These are phyloP conservation scores for Druon quercuslanigerum DNA, from an alignment of 1,140 invertebrate genomes.

Conservation along the genomic window DNA sequence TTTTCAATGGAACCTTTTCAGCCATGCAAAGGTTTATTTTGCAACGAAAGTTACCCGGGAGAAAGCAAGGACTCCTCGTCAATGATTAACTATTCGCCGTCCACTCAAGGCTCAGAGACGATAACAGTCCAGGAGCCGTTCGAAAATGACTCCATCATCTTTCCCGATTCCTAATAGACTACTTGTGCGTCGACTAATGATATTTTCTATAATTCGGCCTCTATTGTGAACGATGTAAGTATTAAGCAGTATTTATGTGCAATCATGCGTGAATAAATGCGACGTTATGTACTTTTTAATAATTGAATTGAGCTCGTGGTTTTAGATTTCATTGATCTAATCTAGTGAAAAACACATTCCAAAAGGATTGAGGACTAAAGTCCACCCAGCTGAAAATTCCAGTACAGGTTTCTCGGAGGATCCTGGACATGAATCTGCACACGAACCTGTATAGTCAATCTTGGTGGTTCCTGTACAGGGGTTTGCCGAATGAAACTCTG, in stretches of 20 bases:
- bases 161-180: conserved; percentile 60
- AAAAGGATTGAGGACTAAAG: too few relatives aligned
- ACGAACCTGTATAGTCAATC: too few relatives aligned
- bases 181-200: conserved; percentile 46
- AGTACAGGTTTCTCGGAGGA: too few relatives aligned
- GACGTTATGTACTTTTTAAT: background rate
- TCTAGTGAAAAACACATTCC: too few relatives aligned
- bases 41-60: background rate
- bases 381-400: too few relatives aligned
- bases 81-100: background rate
- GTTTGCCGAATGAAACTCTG: too few relatives aligned
- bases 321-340: too few relatives aligned
- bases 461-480: too few relatives aligned
- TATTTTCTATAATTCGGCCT: conserved; percentile 49
- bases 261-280: conserved; percentile 22
- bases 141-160: conserved; percentile 63
- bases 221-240: conserved; percentile 52
- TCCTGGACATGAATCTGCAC: too few relatives aligned
- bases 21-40: conserved; percentile 13
- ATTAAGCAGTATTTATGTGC: conserved; percentile 29
- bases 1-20: conserved; percentile 26
- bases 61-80: background rate
- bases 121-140: conserved; percentile 48
- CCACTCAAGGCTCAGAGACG: conserved; percentile 19
- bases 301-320: background rate